Percentiles rank a stretch among this genome's conserved stretches.
Conservation (phyloP, 2,888 invertebrate genomes). For the Opisthograptis luteolata region DNA sequence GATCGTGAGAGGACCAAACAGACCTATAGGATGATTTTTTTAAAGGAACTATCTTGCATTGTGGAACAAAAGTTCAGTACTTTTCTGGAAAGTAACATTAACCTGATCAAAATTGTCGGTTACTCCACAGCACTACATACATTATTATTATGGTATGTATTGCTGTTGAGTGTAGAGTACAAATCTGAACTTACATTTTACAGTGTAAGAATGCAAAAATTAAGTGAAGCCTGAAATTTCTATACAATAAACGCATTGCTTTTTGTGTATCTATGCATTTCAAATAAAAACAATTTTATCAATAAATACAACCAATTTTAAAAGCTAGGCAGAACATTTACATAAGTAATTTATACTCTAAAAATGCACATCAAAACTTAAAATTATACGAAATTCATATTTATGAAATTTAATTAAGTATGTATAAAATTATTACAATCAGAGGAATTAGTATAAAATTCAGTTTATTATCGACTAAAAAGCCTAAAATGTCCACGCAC, state of each 20-base stretch:
- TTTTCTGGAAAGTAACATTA: too few species aligned
- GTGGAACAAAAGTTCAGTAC: too few species aligned
- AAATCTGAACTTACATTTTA: too few species aligned
- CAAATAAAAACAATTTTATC: neutral
- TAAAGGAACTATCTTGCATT: too few species aligned
- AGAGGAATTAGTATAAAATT: neutral
- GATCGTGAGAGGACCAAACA: too few species aligned
- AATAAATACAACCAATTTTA: slow-evolving; percentile 1
- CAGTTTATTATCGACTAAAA: slow-evolving; percentile 7
- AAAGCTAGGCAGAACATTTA: slow-evolving; percentile 10
- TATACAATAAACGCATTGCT: slow-evolving; percentile 3
- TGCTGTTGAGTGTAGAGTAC: too few species aligned
- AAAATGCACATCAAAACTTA: slow-evolving; percentile 12
- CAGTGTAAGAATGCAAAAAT: too few species aligned
- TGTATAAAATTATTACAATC: slow-evolving; percentile 4
- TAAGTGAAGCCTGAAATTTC: neutral
- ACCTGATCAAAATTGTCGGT: too few species aligned
- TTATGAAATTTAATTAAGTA: slow-evolving; percentile 5
- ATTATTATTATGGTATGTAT: too few species aligned
- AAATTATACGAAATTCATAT: slow-evolving; percentile 6
- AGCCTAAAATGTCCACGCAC: neutral
- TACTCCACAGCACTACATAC: too few species aligned
- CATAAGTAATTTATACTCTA: slow-evolving; percentile 5
- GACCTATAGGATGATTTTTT: too few species aligned
- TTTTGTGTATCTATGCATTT: slow-evolving; percentile 5